Base-by-base conservation (phyloP, 64 coral and sea anemone genomes). In the Actinia equina region DNA sequence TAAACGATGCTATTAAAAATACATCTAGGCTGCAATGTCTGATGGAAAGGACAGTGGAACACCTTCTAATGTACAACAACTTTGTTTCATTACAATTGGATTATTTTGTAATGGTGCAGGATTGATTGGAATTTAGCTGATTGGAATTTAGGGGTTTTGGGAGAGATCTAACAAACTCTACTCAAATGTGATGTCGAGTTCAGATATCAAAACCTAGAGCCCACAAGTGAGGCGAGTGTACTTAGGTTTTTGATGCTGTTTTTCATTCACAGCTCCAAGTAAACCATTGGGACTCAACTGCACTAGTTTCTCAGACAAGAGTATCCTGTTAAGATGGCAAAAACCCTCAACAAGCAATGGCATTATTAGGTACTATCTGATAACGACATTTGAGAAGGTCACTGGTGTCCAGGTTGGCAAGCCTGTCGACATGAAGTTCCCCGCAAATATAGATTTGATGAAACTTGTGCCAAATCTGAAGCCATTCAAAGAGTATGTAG, bases 401-500 rank as follows among this genome's bases (percentile, higher is more conserved):
- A 63, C 83, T 0, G 53, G 83, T 5, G 13, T 20, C 27, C 44
- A 80, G 49, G 71, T 85, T 19, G 20, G 16, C 22, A 74, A 65
- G 19, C 6, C 43, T 1, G 17, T 77, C 18, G 58, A 77, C 1
- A 16, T 16, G 45, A 55, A 41, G 19, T 69, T 69, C 63, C 10
- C 5, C 10, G 23, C 69, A 74, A 74, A 74, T 41, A 15, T 37
- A 1, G 1, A 37, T 8, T 3, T 13, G 15, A 77, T 16, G 13
- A 30, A 70, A 54, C 0, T 70, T n/a, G 77, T 89, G 13, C 0
- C 59, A 7, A 7, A 19, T 16, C 71, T 91, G 4, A 86, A 79
- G 57, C 83, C 83, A 0, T 91, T 27, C 76, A 91, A 67, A 86
- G 76, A 85, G 43, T 91, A 86, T 77, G 59, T 74, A 37, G 46